Evolutionary conservation across 1,140 invertebrate species (phyloP), one percentile per base, ranked within the genome.

Genomic region (Drosophila virilis): DNA sequence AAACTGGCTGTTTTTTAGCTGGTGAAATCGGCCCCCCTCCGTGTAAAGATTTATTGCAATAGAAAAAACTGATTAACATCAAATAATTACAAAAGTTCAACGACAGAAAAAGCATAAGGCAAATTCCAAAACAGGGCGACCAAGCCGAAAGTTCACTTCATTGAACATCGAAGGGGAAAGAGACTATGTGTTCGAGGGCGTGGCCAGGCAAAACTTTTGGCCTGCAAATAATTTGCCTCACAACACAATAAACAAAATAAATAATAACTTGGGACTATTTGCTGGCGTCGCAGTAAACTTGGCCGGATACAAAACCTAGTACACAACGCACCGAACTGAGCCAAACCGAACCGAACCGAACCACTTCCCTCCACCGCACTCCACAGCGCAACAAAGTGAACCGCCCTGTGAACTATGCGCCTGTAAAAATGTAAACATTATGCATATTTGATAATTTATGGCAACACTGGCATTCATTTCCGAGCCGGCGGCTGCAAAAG

Each of bases 361-460:
- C 50, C 35, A 28, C 22, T 28, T 28, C 22, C 3, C 22, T 28
- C 22, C 4, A 28, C 22, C 22, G 0, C 22, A 28, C 22, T 28
- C 5, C 22, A 5, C 22, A 28, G 0, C 4, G 22, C 22, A 28
- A 28, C 22, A 1, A 40, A 37, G 7, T 1, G 38, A 28, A 3
- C 57, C 33, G 13, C n/a, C 33, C 52, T 55, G 52, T 38, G 33
- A 74, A 67, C 65, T 69, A 70, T 67, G 40, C 40, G 40, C 45
- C 66, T 76, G 78, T 73, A 82, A 81, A 88, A 91, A 88, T 91
- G 88, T 91, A 91, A 91, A 88, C 80, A 91, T 90, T 83, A 91
- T 88, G 88, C 88, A 91, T 91, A 91, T 84, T 89, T 91, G 73
- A 88, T 91, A 91, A 91, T 91, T 91, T 91, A 91, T 91, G 82